These are phyloP conservation scores for Brachycybe producta DNA, from an alignment of 2,888 invertebrate species.

Conservation along the genomic window DNA sequence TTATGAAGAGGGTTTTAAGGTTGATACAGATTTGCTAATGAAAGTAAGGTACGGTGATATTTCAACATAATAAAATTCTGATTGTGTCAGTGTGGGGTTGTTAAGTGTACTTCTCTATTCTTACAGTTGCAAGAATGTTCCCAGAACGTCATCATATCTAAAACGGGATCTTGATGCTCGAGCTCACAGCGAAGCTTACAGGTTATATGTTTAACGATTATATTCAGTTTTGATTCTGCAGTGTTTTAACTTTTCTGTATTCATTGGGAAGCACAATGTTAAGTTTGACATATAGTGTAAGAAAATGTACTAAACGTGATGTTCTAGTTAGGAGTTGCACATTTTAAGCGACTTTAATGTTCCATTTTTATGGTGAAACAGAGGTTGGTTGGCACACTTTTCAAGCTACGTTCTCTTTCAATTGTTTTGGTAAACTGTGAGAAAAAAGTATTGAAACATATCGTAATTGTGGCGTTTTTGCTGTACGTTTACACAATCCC, in stretches of 20 bases:
- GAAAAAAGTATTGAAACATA: too few relatives aligned
- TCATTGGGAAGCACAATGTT: background rate
- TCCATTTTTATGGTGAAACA: too few relatives aligned
- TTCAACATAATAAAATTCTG: conserved; percentile 11
- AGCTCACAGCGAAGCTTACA: conserved; percentile 81
- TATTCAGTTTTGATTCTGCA: background rate
- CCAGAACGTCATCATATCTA: conserved; percentile 78
- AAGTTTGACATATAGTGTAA: too few relatives aligned
- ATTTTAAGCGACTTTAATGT: too few relatives aligned
- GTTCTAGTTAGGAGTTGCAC: too few relatives aligned
- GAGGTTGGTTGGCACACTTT: too few relatives aligned
- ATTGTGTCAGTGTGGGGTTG: conserved; percentile 1
- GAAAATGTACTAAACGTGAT: too few relatives aligned
- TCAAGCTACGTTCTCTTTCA: too few relatives aligned
- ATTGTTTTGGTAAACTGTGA: too few relatives aligned
- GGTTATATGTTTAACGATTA: conserved; percentile 27
- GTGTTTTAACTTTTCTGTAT: background rate
- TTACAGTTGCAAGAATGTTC: conserved; percentile 57
- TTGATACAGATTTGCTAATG: conserved; percentile 68
- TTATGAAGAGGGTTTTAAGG: conserved; percentile 81
- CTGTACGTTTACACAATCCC: too few relatives aligned
- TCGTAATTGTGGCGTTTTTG: too few relatives aligned
- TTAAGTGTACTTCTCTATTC: conserved; percentile 1
- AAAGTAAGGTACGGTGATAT: conserved; percentile 51
- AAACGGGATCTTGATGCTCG: conserved; percentile 91